Evolutionary conservation across 2,113 vertebrate species (phyloP).

Genomic region (Ageneiosus marmoratus): DNA sequence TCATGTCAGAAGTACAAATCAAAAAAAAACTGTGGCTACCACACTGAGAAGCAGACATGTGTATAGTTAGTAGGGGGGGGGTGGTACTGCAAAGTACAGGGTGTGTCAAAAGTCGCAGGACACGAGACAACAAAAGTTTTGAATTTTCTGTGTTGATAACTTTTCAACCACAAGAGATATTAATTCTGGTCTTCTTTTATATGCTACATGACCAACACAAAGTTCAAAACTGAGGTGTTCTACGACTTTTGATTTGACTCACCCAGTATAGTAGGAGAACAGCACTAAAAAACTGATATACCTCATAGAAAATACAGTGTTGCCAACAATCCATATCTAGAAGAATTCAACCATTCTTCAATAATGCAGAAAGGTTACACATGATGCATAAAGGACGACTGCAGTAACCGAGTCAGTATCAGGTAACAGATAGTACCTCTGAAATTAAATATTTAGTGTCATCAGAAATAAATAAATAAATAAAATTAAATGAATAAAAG

Average conservation of each 20-base stretch:
- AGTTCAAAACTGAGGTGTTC: no score
- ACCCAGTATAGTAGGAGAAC: no score
- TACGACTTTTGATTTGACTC: no score
- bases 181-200: no score
- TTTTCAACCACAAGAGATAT: no score
- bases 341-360: not conserved
- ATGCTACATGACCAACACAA: no score
- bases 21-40: conserved; percentile 1
- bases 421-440: not conserved
- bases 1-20: not conserved
- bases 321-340: not conserved
- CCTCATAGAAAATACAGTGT: not conserved
- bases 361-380: conserved; percentile 21
- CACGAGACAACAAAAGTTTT: no score
- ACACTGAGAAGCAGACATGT: not conserved
- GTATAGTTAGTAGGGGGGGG: not conserved
- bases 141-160: no score
- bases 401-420: not conserved
- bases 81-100: not conserved
- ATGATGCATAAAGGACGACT: not conserved
- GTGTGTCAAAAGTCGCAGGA: no score
- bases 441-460: not conserved
- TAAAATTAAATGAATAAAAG: not conserved
- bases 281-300: not conserved
- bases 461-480: not conserved